These are phyloP conservation scores for Platorchestia sp. DNA, from an alignment of 1,140 invertebrate genomes.

Conservation along the genomic window DNA sequence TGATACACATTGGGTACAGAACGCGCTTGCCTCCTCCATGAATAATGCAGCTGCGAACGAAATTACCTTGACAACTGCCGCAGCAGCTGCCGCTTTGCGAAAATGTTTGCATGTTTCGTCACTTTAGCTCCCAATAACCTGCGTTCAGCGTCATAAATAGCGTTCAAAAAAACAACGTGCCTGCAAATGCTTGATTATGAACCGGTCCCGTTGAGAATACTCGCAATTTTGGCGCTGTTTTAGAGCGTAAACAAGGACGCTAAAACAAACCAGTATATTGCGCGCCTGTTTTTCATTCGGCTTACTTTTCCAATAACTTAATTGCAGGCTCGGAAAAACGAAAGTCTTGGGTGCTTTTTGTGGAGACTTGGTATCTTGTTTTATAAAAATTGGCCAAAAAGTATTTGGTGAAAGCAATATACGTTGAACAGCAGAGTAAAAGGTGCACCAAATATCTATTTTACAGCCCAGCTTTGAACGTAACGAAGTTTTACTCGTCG, in stretches of 20 bases:
- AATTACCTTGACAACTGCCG: constrained; percentile 39
- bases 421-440: too few species aligned
- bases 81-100: background rate
- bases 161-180: constrained; percentile 3
- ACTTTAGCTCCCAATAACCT: background rate
- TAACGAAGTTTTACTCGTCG: too few species aligned
- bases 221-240: constrained; percentile 28
- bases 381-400: background rate
- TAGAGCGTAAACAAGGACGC: background rate
- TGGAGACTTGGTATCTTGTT: background rate
- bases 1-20: constrained; percentile 20
- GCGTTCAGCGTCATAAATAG: background rate
- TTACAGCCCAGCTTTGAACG: too few species aligned
- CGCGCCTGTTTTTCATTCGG: background rate
- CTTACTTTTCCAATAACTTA: background rate
- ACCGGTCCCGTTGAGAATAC: background rate
- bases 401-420: background rate
- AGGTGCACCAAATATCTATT: too few species aligned
- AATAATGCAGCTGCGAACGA: constrained; percentile 48
- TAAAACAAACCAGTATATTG: background rate
- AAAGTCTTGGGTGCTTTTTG: background rate
- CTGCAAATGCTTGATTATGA: constrained; percentile 12
- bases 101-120: constrained; percentile 42
- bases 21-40: constrained; percentile 16
- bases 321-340: background rate